Evolutionary conservation across 2,113 vertebrate genomes (phyloP).

Genomic region (Petroica traversi): DNA sequence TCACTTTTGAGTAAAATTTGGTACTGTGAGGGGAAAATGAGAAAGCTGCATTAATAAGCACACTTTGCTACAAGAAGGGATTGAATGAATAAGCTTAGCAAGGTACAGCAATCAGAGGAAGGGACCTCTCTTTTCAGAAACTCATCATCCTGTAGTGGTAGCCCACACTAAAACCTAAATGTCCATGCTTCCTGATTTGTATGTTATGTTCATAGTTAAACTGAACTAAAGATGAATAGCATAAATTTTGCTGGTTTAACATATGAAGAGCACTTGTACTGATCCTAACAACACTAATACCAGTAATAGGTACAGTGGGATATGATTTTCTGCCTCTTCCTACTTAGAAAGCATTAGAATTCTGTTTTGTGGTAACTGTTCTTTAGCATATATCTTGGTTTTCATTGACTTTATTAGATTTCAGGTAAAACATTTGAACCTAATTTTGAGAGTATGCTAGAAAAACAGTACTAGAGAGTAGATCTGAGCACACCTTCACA

Average conservation of each 20-base stretch:
- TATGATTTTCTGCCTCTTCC: background rate
- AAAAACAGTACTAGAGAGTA: background rate
- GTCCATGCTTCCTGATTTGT: background rate
- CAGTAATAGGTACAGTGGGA: background rate
- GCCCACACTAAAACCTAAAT: background rate
- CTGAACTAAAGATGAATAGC: background rate
- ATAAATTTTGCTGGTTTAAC: background rate
- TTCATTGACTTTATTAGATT: background rate
- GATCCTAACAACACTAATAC: background rate
- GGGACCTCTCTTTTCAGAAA: background rate
- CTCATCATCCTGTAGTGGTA: background rate
- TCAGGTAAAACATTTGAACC: background rate
- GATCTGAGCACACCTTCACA: background rate
- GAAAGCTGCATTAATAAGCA: background rate
- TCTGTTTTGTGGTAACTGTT: background rate
- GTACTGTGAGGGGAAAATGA: background rate
- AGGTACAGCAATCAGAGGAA: background rate
- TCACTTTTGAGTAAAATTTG: background rate
- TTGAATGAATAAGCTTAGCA: background rate
- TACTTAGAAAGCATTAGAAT: background rate
- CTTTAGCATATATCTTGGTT: background rate
- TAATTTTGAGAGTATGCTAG: background rate
- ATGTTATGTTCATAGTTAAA: background rate
- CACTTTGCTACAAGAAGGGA: background rate
- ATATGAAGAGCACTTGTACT: background rate